Evolutionary conservation across 2,113 vertebrate genomes (phyloP).

Genomic region (Sinosuthora webbiana): DNA sequence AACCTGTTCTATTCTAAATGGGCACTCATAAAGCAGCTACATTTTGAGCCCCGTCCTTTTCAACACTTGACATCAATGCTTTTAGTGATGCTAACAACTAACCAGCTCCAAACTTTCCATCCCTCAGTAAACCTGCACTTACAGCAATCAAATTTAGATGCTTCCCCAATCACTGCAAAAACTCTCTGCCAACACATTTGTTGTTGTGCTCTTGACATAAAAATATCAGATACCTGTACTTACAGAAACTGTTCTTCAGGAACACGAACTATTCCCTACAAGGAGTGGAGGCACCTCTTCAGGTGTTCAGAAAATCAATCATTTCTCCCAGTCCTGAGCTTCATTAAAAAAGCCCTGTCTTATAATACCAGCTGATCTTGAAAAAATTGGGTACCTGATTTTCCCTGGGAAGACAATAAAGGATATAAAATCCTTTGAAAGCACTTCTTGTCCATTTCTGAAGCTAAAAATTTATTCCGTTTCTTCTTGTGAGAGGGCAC

Average conservation of each 20-base stretch:
- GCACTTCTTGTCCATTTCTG: not conserved
- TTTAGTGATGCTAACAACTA: not conserved
- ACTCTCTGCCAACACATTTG: not conserved
- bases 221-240: not conserved
- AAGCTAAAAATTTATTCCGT: not conserved
- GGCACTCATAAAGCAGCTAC: not conserved
- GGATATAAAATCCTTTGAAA: not conserved
- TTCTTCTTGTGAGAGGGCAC: not conserved
- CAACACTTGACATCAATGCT: not conserved
- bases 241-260: not conserved
- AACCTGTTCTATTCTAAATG: not conserved
- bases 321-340: not conserved
- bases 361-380: not conserved
- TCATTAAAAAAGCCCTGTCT: not conserved
- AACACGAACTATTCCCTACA: not conserved
- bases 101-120: not conserved
- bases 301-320: not conserved
- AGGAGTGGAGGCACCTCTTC: not conserved
- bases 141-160: not conserved
- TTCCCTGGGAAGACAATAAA: not conserved
- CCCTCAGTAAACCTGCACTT: not conserved
- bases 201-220: not conserved
- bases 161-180: not conserved
- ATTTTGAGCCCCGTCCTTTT: not conserved
- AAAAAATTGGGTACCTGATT: not conserved